Percentiles rank a stretch among this genome's conserved stretches.
Conservation (phyloP, 2,888 invertebrate species). For the Macropis europaea region DNA sequence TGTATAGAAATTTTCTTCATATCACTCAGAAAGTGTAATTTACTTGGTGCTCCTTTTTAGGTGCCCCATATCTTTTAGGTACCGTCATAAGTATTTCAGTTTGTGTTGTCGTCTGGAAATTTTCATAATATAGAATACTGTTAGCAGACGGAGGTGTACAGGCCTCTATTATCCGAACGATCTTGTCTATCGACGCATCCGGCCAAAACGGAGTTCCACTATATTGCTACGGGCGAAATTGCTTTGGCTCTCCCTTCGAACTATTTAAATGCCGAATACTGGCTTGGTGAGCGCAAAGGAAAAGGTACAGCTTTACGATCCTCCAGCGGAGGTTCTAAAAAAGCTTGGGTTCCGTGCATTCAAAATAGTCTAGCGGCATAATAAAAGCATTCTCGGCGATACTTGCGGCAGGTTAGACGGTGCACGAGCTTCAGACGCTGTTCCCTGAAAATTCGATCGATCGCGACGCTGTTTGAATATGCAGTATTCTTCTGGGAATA, state of each 20-base stretch:
- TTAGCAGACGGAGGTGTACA: too few species aligned
- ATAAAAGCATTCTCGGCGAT: conserved; percentile 4
- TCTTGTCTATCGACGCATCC: neutral
- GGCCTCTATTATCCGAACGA: too few species aligned
- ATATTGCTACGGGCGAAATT: conserved; percentile 1
- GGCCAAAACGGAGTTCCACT: neutral
- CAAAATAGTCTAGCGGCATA: conserved; percentile 10
- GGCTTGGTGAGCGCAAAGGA: neutral
- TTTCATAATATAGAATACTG: too few species aligned
- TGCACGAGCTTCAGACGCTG: neutral
- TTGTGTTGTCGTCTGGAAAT: too few species aligned
- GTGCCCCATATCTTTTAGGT: too few species aligned
- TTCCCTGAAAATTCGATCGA: neutral
- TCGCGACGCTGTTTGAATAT: neutral
- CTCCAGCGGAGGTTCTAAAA: conserved; percentile 8
- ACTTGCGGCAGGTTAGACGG: neutral
- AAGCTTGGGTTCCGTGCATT: conserved; percentile 17
- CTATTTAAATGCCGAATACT: neutral
- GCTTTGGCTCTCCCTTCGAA: neutral
- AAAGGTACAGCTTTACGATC: conserved; percentile 16
- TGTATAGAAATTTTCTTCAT: too few species aligned
- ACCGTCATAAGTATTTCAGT: too few species aligned
- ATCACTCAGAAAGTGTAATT: too few species aligned
- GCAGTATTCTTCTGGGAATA: neutral
- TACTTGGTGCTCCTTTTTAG: too few species aligned